A percentile compares a stretch with the other conserved stretches of the same genome.
Conservation (phyloP, 2,888 invertebrate genomes). For the Torymus texanus region DNA sequence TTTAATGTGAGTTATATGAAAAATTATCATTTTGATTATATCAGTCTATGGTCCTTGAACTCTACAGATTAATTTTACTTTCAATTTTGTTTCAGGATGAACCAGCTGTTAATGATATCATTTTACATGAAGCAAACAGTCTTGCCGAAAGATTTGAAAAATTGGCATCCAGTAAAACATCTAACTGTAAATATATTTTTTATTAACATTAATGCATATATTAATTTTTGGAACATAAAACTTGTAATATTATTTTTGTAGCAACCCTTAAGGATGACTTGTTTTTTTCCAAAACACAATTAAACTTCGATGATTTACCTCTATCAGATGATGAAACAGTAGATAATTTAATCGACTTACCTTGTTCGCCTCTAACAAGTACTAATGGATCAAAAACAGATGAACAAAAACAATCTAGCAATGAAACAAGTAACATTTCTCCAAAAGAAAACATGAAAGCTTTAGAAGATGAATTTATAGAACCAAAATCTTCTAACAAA, state of each 20-base stretch:
- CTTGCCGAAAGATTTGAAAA: slow-evolving; percentile 68
- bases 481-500: slow-evolving; percentile 60
- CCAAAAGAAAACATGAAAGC: slow-evolving; percentile 55
- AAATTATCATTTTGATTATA: background rate
- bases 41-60: background rate
- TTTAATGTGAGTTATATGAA: slow-evolving; percentile 63
- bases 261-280: slow-evolving; percentile 63
- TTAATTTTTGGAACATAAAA: too few species aligned
- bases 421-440: slow-evolving; percentile 17
- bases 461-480: slow-evolving; percentile 65
- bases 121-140: slow-evolving; percentile 65
- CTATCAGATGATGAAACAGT: slow-evolving; percentile 67
- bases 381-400: slow-evolving; percentile 2
- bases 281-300: slow-evolving; percentile 62
- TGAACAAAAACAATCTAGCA: background rate
- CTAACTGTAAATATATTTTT: slow-evolving; percentile 62
- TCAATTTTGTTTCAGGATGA: slow-evolving; percentile 56
- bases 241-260: background rate
- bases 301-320: slow-evolving; percentile 66
- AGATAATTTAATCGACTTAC: slow-evolving; percentile 68
- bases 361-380: slow-evolving; percentile 59
- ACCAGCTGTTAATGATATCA: slow-evolving; percentile 59
- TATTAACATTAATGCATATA: too few species aligned
- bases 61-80: background rate
- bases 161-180: slow-evolving; percentile 61